Base-by-base conservation (phyloP, 2,888 invertebrate genomes). In the Drosophila picticornis region DNA sequence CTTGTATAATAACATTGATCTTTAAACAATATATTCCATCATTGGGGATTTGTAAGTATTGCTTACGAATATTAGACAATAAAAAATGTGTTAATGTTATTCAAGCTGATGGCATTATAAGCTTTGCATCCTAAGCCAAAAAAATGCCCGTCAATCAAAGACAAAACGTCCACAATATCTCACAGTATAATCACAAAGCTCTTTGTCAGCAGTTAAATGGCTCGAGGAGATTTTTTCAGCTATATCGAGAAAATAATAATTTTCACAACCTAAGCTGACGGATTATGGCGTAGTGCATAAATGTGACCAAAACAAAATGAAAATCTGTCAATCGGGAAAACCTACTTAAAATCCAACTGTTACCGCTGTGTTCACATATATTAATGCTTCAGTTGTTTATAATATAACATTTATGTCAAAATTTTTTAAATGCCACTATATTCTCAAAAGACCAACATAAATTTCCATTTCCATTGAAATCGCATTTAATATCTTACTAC, bases 141-240 rank as follows among this genome's bases (percentile, higher is more conserved):
- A 52, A 62, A 77, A 62, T 69, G 63, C 53, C 82, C 65, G 79
- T 84, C 87, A 81, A 74, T 81, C 84, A 69, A 56, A 36, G 57
- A 51, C 22, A 46, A 38, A 36, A 9, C 56, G 22, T 25, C 13
- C 38, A 53, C 34, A 25, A 46, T 36, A 29, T 16, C 7, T 6
- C 10, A 2, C 10, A 63, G 34, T 22, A 51, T 25, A 55, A 55
- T 27, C 32, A 6, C 32, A 60, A 51, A 31, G 38, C 53, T 32
- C 56, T 68, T 51, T 56, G 51, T 31, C 36, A 46, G 31, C 67
- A 76, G 64, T 59, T 51, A 64, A 58, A 60, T 40, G n/a, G 48
- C 70, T 76, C 58, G 22, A 48, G 48, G 46, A 40, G 66, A 62
- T 57, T 69, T 75, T 52, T 36, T 27, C 36, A 48, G 63, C 56